A percentile compares a stretch with the other conserved stretches of the same genome.
phyloP scores from a whole-genome alignment of 1,140 invertebrate genomes.

The Drosophila truncata region DNA sequence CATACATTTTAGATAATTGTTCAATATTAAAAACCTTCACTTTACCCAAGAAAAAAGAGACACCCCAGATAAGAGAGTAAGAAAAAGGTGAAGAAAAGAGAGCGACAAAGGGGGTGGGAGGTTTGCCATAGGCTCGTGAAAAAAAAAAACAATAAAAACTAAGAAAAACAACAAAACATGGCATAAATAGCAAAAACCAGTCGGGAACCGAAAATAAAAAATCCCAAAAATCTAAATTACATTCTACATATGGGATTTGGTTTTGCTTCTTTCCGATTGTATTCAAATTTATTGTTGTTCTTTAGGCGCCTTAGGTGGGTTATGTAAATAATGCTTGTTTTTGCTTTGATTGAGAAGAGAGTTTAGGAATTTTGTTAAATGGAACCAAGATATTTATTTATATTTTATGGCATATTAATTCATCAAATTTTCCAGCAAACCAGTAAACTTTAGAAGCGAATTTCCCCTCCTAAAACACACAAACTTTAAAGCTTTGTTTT shows the following conservation, averaged over 20 bases:
- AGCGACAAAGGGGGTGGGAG: slow-evolving; percentile 13
- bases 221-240: slow-evolving; percentile 14
- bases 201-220: slow-evolving; percentile 20
- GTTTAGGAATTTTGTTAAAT: slow-evolving; percentile 8
- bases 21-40: neutral
- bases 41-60: neutral
- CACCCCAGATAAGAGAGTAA: slow-evolving; percentile 5
- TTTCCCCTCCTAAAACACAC: neutral
- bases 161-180: slow-evolving; percentile 29
- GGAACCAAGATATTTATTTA: neutral
- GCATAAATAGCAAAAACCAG: slow-evolving; percentile 43
- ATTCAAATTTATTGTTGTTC: slow-evolving; percentile 18
- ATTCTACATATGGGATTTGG: neutral
- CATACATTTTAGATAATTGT: neutral
- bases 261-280: neutral
- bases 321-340: slow-evolving; percentile 33
- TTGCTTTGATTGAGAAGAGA: slow-evolving; percentile 21
- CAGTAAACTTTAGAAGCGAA: neutral
- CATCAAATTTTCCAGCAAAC: neutral
- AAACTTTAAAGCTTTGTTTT: neutral
- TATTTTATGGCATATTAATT: neutral
- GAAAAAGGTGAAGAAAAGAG: neutral
- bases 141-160: slow-evolving; percentile 2
- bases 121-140: slow-evolving; percentile 39
- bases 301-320: slow-evolving; percentile 15